Evolutionary conservation across 2,888 invertebrate genomes (phyloP), one percentile per base, ranked within the genome.

Genomic region (Scotopteryx bipunctaria): DNA sequence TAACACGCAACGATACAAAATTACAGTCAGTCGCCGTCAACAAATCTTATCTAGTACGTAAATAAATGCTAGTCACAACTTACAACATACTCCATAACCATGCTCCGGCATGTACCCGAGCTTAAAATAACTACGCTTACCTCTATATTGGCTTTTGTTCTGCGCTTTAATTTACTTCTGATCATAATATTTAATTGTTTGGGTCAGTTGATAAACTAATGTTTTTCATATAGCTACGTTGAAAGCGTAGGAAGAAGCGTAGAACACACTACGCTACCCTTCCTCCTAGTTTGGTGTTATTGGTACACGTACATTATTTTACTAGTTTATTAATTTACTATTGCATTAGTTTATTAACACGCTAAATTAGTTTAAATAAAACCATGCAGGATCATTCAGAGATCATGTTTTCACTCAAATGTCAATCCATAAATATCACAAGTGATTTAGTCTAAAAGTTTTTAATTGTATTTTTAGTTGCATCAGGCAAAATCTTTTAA

Each of bases 61-160:
- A 57, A 59, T 56, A 59, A 56, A 63, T 64, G 60, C 57, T 52
- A 67, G 66, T 54, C 64, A 57, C 68, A 75, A 76, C 59, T 64
- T 63, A 71, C 68, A 67, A 73, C 64, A 65, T 61, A 66, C 49
- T 57, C 25, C 25, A 46, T 16, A n/a, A 14, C 35, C 23, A 47
- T 51, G 21, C 36, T 36, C 19, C 59, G 60, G 56, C 61, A 61
- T 64, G 52, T 70, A 70, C 75, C 76, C 63, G 78, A 81, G 79
- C 79, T 78, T 60, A 70, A 63, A 63, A 67, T 64, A 71, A 69
- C 60, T 74, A 76, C 66, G 63, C 79, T 81, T 86, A 86, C 48
- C 67, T 59, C 83, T 86, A 87, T 73, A 76, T 89, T 89, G 87
- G 88, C 87, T 75, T 81, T 84, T 75, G 74, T 86, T 86, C 84